phyloP scores from a whole-genome alignment of 2,113 vertebrate species.

The Vulpes vulpes region DNA sequence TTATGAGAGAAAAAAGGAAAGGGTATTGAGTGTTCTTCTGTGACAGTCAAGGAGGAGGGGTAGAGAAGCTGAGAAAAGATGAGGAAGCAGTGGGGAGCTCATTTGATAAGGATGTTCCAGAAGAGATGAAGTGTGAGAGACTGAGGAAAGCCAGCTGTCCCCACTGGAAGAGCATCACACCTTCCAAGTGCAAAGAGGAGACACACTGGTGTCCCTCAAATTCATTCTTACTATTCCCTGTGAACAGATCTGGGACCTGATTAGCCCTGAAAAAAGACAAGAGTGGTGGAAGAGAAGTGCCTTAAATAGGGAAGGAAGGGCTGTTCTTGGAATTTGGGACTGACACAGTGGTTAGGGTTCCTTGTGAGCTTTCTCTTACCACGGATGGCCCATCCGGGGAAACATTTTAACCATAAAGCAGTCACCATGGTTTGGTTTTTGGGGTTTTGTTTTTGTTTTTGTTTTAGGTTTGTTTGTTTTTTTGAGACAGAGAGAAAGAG shows the following conservation, averaged over 20 bases:
- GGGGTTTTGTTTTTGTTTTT: not conserved
- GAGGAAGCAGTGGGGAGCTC: not conserved
- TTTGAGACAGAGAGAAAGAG: not conserved
- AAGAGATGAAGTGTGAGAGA: not conserved
- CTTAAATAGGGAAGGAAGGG: not conserved
- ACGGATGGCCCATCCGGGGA: not conserved
- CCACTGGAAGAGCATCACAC: not conserved
- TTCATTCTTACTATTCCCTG: not conserved
- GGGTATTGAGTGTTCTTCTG: not conserved
- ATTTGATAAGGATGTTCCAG: not conserved
- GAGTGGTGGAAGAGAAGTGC: not conserved
- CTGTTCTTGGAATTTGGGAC: not conserved
- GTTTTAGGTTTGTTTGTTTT: not conserved
- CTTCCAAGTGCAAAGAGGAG: not conserved
- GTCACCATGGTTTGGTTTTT: not conserved
- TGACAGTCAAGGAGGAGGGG: not conserved
- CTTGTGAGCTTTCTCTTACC: not conserved
- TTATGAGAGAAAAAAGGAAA: not conserved
- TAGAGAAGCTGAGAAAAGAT: not conserved
- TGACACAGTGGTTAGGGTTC: too few species aligned
- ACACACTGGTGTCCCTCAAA: fast-evolving
- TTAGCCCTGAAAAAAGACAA: not conserved
- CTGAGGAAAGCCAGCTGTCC: fast-evolving
- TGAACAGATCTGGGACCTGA: not conserved
- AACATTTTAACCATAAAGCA: not conserved